phyloP scores from a whole-genome alignment of 2,888 invertebrate genomes.

The Tenthredo distinguenda region DNA sequence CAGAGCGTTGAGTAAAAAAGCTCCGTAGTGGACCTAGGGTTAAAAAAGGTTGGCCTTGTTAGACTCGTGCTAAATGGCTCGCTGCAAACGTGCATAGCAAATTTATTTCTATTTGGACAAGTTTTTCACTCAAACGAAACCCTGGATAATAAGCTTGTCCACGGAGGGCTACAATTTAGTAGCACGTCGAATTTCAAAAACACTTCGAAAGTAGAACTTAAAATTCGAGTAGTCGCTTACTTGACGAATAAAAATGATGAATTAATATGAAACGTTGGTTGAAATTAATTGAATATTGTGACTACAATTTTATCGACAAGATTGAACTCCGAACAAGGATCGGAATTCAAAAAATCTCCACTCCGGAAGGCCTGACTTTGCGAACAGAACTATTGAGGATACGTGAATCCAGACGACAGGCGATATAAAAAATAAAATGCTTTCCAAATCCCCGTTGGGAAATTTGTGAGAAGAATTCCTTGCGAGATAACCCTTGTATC shows the following conservation, averaged over 20 bases:
- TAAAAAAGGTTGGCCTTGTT: constrained; percentile 11
- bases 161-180: not conserved
- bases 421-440: not conserved
- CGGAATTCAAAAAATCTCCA: not conserved
- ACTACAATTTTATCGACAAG: not conserved
- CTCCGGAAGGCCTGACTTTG: not conserved
- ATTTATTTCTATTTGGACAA: not conserved
- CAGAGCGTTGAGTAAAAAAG: constrained; percentile 15
- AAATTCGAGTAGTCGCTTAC: not conserved
- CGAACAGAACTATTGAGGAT: not conserved
- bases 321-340: not conserved
- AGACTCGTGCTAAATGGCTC: constrained; percentile 27
- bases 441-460: not conserved
- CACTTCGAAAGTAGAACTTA: not conserved
- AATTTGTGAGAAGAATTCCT: not conserved
- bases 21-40: constrained; percentile 3
- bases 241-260: not conserved
- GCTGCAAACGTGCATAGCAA: not conserved
- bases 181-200: not conserved
- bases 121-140: not conserved
- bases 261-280: not conserved
- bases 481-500: not conserved
- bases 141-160: not conserved
- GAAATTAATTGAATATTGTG: not conserved
- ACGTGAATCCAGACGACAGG: not conserved